phyloP scores from a whole-genome alignment of 2,888 invertebrate genomes.

The Leptinotarsa haldemani region DNA sequence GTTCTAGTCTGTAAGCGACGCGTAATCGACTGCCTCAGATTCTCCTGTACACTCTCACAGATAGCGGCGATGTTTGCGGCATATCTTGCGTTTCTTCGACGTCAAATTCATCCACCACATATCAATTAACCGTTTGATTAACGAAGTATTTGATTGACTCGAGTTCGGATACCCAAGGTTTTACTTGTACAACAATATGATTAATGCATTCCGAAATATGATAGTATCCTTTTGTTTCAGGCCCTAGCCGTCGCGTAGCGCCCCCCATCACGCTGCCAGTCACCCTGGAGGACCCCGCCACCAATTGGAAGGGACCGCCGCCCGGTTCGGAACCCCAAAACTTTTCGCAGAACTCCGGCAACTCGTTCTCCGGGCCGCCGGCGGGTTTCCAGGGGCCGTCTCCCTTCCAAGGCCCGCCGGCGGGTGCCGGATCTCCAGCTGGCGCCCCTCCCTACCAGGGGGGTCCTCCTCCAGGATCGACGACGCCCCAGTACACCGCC shows the following conservation, averaged over 20 bases:
- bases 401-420: conserved; percentile 75
- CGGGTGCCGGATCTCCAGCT: conserved; percentile 81
- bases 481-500: conserved; percentile 85
- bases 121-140: too few relatives aligned
- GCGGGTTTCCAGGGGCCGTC: conserved; percentile 67
- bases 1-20: too few relatives aligned
- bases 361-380: conserved; percentile 70
- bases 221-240: conserved; percentile 65
- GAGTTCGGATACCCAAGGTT: too few relatives aligned
- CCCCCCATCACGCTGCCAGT: conserved; percentile 76
- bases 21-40: too few relatives aligned
- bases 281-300: conserved; percentile 80
- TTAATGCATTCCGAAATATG: too few relatives aligned
- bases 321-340: conserved; percentile 75
- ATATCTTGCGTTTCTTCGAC: too few relatives aligned
- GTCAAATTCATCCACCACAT: too few relatives aligned
- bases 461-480: conserved; percentile 79
- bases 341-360: conserved; percentile 73
- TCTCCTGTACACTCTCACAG: too few relatives aligned
- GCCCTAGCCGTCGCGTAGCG: conserved; percentile 85
- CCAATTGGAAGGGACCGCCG: conserved; percentile 84
- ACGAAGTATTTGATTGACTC: too few relatives aligned
- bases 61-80: too few relatives aligned
- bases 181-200: too few relatives aligned
- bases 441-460: conserved; percentile 77